Evolutionary conservation across 2,113 vertebrate species (phyloP).

Genomic region (Struthio camelus): DNA sequence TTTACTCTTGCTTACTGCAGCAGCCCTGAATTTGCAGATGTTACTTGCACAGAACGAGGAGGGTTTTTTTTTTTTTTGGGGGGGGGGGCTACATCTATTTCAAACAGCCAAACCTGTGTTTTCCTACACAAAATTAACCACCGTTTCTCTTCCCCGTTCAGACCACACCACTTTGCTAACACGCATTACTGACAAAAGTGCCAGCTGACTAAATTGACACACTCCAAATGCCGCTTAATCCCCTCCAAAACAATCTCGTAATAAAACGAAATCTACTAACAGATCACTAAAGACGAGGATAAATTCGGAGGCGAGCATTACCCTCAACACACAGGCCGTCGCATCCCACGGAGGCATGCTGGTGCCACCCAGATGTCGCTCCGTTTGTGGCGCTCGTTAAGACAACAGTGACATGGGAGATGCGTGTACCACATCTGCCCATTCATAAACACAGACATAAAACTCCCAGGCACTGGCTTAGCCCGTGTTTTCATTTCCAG

Average conservation of each 20-base stretch:
- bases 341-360: neutral
- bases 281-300: neutral
- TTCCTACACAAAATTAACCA: neutral
- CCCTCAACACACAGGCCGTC: neutral
- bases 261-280: neutral
- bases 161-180: neutral
- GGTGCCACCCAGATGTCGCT: neutral
- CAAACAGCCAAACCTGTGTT: neutral
- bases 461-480: neutral
- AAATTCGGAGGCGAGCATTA: neutral
- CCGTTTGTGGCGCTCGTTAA: neutral
- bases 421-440: neutral
- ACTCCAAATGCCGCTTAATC: constrained; percentile 25
- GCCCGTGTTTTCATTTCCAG: neutral
- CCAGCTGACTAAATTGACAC: constrained; percentile 7
- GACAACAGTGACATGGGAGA: neutral
- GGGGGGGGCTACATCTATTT: neutral
- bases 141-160: neutral
- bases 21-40: neutral
- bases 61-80: neutral
- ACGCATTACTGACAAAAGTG: neutral
- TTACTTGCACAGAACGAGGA: neutral
- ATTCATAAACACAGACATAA: neutral
- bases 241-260: neutral
- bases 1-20: constrained; percentile 9